Conservation (phyloP, 2,888 invertebrate species). For the Drosophila ustulata region DNA sequence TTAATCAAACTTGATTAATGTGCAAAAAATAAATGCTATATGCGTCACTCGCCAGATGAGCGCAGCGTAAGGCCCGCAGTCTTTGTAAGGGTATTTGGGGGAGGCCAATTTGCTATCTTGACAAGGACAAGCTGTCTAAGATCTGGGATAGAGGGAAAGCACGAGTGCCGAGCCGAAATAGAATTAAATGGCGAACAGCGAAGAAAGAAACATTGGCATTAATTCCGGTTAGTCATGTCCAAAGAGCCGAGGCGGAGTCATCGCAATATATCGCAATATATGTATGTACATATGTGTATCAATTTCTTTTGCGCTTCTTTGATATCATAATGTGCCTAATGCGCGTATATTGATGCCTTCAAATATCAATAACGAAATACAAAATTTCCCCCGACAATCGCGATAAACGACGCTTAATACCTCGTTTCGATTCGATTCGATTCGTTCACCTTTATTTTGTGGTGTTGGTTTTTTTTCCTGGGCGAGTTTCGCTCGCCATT, state of each 20-base stretch:
- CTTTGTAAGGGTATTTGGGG: background rate
- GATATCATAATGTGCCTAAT: conserved; percentile 27
- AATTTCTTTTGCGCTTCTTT: background rate
- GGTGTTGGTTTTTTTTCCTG: too few species aligned
- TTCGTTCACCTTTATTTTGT: background rate
- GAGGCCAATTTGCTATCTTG: conserved; percentile 11
- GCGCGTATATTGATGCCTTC: conserved; percentile 14
- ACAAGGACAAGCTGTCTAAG: conserved; percentile 14
- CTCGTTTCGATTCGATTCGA: background rate
- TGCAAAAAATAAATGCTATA: background rate
- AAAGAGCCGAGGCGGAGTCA: background rate
- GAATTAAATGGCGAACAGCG: background rate
- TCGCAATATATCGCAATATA: background rate
- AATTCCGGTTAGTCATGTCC: conserved; percentile 11
- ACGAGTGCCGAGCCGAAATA: conserved; percentile 6
- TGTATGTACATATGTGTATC: background rate
- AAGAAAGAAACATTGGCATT: background rate
- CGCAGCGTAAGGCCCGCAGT: background rate
- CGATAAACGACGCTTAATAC: background rate
- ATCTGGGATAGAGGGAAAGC: conserved; percentile 1
- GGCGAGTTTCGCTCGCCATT: background rate
- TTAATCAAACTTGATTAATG: conserved; percentile 5
- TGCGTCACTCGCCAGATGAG: background rate
- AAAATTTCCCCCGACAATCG: background rate
- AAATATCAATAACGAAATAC: conserved; percentile 5